A percentile compares a stretch with the other conserved stretches of the same genome.
phyloP scores from a whole-genome alignment of 2,113 vertebrate species.

The Pimephales promelas region DNA sequence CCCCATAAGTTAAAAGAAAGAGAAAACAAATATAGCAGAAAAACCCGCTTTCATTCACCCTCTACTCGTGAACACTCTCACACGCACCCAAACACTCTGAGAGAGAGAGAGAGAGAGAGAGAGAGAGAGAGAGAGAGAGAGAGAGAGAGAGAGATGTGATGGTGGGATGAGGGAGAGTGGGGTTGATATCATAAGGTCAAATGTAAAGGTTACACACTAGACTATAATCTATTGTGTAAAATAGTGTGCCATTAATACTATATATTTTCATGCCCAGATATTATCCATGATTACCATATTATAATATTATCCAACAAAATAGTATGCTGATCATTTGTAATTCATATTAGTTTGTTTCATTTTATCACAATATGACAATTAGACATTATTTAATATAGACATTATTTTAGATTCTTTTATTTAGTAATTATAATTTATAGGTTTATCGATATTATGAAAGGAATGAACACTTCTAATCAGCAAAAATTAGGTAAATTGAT shows the following conservation, averaged over 20 bases:
- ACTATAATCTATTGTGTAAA: background rate
- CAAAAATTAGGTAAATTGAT: too few species aligned
- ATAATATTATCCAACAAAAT: background rate
- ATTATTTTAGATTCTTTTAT: background rate
- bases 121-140: constrained; percentile 12
- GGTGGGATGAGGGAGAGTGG: background rate
- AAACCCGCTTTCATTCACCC: too few species aligned
- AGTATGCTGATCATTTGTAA: background rate
- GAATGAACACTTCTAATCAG: background rate
- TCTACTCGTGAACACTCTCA: too few species aligned
- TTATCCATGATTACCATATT: background rate
- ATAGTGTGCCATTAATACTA: background rate
- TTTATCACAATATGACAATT: background rate
- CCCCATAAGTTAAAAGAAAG: too few species aligned
- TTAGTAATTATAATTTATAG: background rate
- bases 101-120: constrained; percentile 14
- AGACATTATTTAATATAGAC: background rate
- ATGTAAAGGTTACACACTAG: background rate
- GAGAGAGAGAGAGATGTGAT: background rate
- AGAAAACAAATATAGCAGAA: too few species aligned
- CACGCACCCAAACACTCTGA: too few species aligned
- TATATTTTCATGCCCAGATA: background rate
- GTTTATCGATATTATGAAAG: background rate
- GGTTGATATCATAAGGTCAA: constrained; percentile 20
- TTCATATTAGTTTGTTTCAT: background rate